These are phyloP conservation scores for Beaufortia kweichowensis DNA, from an alignment of 2,113 vertebrate genomes.

Conservation along the genomic window DNA sequence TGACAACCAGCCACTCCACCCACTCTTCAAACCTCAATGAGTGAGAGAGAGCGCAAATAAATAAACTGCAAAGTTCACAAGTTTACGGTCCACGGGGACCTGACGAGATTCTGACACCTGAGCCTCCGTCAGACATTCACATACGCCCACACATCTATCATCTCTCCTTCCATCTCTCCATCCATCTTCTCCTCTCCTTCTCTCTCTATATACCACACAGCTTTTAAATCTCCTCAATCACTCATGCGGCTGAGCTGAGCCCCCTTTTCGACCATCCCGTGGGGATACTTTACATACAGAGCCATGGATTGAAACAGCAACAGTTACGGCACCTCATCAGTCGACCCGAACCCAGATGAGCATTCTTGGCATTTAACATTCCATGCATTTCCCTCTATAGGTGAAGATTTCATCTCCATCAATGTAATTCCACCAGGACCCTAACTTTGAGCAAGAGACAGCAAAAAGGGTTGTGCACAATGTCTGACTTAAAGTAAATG, in stretches of 20 bases:
- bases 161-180: slow-evolving; percentile 33
- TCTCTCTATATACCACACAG: slow-evolving; percentile 51
- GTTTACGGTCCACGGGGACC: slow-evolving; percentile 7
- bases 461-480: neutral
- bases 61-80: slow-evolving; percentile 28
- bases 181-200: slow-evolving; percentile 20
- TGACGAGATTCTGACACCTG: slow-evolving; percentile 24
- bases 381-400: neutral
- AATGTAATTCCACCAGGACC: slow-evolving; percentile 68
- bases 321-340: slow-evolving; percentile 27
- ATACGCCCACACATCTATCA: slow-evolving; percentile 35
- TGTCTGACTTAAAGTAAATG: neutral
- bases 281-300: slow-evolving; percentile 35
- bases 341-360: slow-evolving; percentile 21
- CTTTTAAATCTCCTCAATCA: slow-evolving; percentile 54
- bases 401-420: slow-evolving; percentile 7
- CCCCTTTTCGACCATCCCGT: slow-evolving; percentile 19
- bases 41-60: neutral
- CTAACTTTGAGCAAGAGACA: slow-evolving; percentile 47
- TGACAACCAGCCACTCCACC: neutral
- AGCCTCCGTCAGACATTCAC: neutral
- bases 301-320: slow-evolving; percentile 41
- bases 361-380: slow-evolving; percentile 45
- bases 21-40: slow-evolving; percentile 31
- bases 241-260: neutral